Evolutionary conservation across 2,113 vertebrate species (phyloP), one percentile per base, ranked within the genome.

Genomic region (Gopherus evgoodei): DNA sequence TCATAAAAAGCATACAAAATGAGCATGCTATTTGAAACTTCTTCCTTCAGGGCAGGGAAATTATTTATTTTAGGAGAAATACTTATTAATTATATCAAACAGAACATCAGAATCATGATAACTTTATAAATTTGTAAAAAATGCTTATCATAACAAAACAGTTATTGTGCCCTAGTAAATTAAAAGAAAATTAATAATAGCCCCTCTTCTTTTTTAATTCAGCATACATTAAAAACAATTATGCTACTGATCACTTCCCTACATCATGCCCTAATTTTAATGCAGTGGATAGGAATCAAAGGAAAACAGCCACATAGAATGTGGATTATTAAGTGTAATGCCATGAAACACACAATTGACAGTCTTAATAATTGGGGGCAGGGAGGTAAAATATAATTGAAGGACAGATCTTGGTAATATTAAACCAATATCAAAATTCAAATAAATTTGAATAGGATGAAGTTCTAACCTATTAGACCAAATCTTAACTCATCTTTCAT

Each of bases 11-110:
- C 7, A 8, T 12, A 76, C 7, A 87, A 44, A 81, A 29, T 50
- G 56, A 1, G 1, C 85, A 25, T n/a, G 6, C 54, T 38, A 84
- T 65, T 91, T 90, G 24, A 90, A 83, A 9, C 1, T 54, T 56
- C 65, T 52, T 2, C 1, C 10, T 42, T 27, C 69, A 47, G 3
- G 35, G 9, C 90, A 27, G 19, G 14, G 57, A 25, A 2, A 35
- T 90, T 8, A 93, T 84, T 65, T 1, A 38, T 91, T 85, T 87
- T 24, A 38, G 38, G 50, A 75, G 11, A 79, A 79, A 81, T 89
- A 27, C 8, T 50, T 87, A 84, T 83, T 38, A 44, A 42, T 25
- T 78, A 78, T 54, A 84, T 59, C 38, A 76, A 78, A 44, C 5
- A 14, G 11, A 47, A 72, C 17, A 35, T 72, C 16, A 38, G 59